Evolutionary conservation across 1,140 invertebrate genomes (phyloP).

Genomic region (Psilanteris sp.): DNA sequence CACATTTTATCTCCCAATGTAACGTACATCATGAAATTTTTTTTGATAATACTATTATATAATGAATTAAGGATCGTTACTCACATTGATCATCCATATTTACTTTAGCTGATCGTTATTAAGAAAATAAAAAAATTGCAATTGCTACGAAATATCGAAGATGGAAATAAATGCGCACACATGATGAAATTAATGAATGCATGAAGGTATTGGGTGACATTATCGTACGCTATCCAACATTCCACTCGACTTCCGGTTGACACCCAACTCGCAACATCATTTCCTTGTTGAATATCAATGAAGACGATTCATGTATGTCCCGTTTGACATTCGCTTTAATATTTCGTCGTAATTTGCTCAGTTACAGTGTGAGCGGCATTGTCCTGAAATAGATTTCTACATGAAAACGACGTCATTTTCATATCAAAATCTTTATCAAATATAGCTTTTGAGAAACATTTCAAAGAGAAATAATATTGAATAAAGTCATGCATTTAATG

Average conservation of each 20-base stretch:
- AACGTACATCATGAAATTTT: too few species aligned
- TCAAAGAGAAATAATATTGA: slow-evolving; percentile 6
- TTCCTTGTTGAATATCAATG: slow-evolving; percentile 56
- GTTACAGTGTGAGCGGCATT: slow-evolving; percentile 9
- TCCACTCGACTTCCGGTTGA: slow-evolving; percentile 30
- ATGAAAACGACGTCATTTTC: slow-evolving; percentile 23
- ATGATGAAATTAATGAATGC: slow-evolving; percentile 14
- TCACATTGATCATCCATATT: too few species aligned
- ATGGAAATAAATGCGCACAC: slow-evolving; percentile 63
- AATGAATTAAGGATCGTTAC: too few species aligned
- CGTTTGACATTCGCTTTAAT: slow-evolving; percentile 54
- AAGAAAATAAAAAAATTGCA: too few species aligned
- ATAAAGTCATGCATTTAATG: too few species aligned
- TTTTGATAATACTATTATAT: too few species aligned
- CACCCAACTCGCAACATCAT: slow-evolving; percentile 23
- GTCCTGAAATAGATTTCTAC: slow-evolving; percentile 39
- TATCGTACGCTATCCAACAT: slow-evolving; percentile 14
- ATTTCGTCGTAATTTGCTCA: slow-evolving; percentile 53
- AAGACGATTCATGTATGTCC: slow-evolving; percentile 33
- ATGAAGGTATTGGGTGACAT: slow-evolving; percentile 13
- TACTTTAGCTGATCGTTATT: too few species aligned
- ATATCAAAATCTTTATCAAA: slow-evolving; percentile 38
- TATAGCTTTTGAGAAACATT: slow-evolving; percentile 19
- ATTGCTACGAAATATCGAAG: too few species aligned
- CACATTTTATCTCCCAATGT: too few species aligned